A percentile compares a stretch with the other conserved stretches of the same genome.
These are phyloP conservation scores for Octodonta nipae DNA, from an alignment of 2,888 invertebrate species.

Conservation along the genomic window DNA sequence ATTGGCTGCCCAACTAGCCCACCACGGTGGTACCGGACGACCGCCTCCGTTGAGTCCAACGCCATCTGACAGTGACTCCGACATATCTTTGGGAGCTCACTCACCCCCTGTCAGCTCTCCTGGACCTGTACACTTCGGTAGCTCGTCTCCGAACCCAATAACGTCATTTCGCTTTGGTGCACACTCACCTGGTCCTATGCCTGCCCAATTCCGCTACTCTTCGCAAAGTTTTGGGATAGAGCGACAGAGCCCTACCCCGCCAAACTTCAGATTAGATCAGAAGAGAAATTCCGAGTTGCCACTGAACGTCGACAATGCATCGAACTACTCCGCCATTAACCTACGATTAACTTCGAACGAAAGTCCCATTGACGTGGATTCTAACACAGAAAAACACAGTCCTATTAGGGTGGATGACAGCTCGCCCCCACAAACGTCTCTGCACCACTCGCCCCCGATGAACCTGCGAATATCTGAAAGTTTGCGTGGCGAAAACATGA, in stretches of 20 bases:
- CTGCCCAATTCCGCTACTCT: constrained; percentile 33
- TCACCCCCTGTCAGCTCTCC: constrained; percentile 34
- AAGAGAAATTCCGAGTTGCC: constrained; percentile 13
- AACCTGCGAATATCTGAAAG: constrained; percentile 28
- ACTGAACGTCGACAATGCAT: constrained; percentile 23
- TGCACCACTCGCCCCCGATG: constrained; percentile 31
- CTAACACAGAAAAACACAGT: constrained; percentile 22
- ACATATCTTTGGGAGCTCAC: constrained; percentile 36
- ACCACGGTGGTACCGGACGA: constrained; percentile 24
- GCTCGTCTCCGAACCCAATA: constrained; percentile 28
- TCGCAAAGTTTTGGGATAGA: constrained; percentile 23
- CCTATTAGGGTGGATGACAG: constrained; percentile 25
- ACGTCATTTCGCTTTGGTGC: constrained; percentile 35
- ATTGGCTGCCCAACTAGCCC: constrained; percentile 32
- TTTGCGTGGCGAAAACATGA: constrained; percentile 18
- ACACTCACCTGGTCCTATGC: constrained; percentile 37
- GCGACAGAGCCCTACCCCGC: constrained; percentile 23
- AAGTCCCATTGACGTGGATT: constrained; percentile 29
- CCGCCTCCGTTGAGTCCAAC: constrained; percentile 31
- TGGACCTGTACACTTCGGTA: constrained; percentile 28
- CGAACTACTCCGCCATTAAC: constrained; percentile 17
- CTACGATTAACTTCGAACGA: constrained; percentile 21
- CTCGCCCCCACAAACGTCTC: constrained; percentile 18
- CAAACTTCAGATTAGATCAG: constrained; percentile 24
- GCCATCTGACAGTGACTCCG: constrained; percentile 36